These are phyloP conservation scores for Phragmatobia fuliginosa DNA, from an alignment of 2,888 invertebrate species.

Conservation along the genomic window DNA sequence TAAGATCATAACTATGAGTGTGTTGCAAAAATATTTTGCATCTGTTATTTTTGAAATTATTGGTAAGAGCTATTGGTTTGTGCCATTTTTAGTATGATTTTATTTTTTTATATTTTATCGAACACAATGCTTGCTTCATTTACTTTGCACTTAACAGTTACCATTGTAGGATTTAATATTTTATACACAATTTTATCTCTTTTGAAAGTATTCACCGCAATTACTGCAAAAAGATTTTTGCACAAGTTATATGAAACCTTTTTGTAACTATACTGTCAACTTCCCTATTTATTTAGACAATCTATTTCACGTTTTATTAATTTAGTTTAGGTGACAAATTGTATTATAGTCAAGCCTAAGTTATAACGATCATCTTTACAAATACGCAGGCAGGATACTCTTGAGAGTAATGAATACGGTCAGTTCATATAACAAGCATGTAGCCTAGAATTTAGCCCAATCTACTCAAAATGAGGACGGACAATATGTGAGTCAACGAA, in stretches of 20 bases:
- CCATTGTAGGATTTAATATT: no score
- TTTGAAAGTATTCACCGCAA: no score
- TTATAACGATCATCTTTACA: not conserved
- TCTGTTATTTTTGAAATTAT: no score
- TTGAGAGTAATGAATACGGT: not conserved
- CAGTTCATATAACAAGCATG: not conserved
- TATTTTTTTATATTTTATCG: no score
- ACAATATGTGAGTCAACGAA: not conserved
- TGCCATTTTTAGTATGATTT: no score
- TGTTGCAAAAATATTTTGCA: not conserved
- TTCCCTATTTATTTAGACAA: no score
- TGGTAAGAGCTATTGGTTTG: no score
- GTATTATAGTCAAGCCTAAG: not conserved
- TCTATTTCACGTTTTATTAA: not conserved
- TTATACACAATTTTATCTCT: not conserved
- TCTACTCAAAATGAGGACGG: not conserved
- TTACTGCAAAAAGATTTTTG: no score
- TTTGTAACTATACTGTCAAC: not conserved
- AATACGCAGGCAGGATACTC: not conserved
- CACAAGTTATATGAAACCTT: no score
- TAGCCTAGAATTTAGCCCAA: not conserved
- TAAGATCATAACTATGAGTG: not conserved
- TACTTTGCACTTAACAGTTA: not conserved
- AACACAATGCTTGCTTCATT: no score
- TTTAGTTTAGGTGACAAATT: not conserved